phyloP scores from a whole-genome alignment of 2,113 vertebrate genomes.

The Podarcis muralis region DNA sequence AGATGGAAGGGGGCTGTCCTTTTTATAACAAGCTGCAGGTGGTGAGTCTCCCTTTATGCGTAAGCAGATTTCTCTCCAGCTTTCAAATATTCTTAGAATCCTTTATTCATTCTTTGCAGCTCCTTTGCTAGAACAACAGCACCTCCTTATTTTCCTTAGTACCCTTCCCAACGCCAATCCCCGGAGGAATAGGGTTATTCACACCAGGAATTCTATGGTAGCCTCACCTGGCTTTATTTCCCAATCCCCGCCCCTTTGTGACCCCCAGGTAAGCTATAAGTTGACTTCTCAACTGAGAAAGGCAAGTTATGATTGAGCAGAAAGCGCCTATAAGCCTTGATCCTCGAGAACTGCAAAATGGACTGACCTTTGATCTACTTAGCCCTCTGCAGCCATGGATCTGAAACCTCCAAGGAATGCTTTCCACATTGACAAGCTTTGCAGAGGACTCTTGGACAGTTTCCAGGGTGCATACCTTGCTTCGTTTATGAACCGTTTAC shows the following conservation, averaged over 20 bases:
- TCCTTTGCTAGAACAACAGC: rapidly evolving
- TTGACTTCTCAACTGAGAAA: neutral
- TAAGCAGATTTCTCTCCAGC: conserved; percentile 48
- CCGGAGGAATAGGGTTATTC: neutral
- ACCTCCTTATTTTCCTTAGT: rapidly evolving
- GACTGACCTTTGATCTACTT: neutral
- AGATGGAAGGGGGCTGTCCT: neutral
- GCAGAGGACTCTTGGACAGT: neutral
- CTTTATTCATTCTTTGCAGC: neutral
- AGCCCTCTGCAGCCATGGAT: neutral
- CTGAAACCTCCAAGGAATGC: neutral
- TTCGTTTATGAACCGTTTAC: neutral
- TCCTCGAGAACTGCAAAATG: neutral
- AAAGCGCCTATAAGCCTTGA: neutral
- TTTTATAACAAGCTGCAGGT: neutral
- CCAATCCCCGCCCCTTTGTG: neutral
- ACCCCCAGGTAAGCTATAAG: neutral
- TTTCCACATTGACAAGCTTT: neutral
- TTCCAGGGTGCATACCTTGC: neutral
- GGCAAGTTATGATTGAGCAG: conserved; percentile 5
- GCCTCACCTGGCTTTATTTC: neutral
- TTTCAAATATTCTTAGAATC: conserved; percentile 26
- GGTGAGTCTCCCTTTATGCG: neutral
- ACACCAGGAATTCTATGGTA: neutral
- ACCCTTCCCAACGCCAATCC: neutral